Evolutionary conservation across 2,888 invertebrate species (phyloP), one percentile per base, ranked within the genome.

Genomic region (Amiota minor): DNA sequence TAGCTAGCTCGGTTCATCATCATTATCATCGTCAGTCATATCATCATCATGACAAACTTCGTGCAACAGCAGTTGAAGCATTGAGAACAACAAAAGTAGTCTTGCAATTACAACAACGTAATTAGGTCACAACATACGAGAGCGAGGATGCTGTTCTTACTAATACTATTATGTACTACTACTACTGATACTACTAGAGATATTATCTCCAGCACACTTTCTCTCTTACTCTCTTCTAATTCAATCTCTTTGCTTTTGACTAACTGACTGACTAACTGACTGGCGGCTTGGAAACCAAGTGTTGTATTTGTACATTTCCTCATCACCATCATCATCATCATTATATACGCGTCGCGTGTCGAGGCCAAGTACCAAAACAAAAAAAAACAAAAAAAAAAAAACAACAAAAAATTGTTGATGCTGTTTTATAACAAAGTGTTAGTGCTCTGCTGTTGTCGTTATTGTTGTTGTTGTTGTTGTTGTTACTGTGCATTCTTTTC

Each of bases 81-180:
- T 84, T 71, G 74, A 79, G 80, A 50, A 50, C n/a, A 50, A n/a
- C 12, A 20, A 12, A 20, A 59, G 20, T 0, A 20, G 16, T 59
- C 11, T 78, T 78, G 78, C 84, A 83, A 84, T 83, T 83, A 84
- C 83, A 80, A 78, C 78, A 82, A 83, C 81, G 81, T 85, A 86
- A 85, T 86, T 86, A 80, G 85, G 85, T 86, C 85, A 86, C 71
- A 75, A 86, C 70, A 75, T 72, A 20, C 16, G 77, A 75, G 64
- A 65, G 65, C 20, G 18, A 14, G 53, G n/a, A 35, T 35, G 35
- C 35, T 35, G 35, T 35, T 35, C 35, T 35, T 35, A 35, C 35
- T 35, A 35, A 35, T 35, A 35, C 23, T 23, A 23, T 23, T 23
- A 35, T 6, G 6, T 35, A 35, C 35, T 35, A 35, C 6, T 35